Base-by-base conservation (phyloP, 2,797 vertebrate species). In the Acropternis orthonyx region DNA sequence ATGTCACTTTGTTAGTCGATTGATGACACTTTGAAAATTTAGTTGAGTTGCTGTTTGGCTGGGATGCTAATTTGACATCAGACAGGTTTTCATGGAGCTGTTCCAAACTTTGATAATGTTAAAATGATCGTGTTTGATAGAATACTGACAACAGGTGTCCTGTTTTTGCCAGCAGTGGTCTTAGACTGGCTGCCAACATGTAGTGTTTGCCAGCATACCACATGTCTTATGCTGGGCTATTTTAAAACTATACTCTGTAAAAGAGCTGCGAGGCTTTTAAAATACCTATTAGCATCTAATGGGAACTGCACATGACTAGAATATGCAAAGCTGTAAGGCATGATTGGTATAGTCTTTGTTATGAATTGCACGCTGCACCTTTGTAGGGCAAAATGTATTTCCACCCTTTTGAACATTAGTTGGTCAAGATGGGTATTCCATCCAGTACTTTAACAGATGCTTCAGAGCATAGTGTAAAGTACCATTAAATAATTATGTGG, bases 61-160 rank as follows among this genome's bases (percentile, higher is more conserved):
- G 36, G 34, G 44, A 68, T 88, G 63, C 12, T 80, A 58, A 72
- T 55, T 72, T 85, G 82, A 72, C 11, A 37, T 92, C 72, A 90
- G 67, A 48, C 72, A 85, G 77, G 81, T 78, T 85, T 93, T 67
- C 27, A 12, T 72, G 91, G 83, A 93, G 15, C 52, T 46, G 15
- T 71, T 94, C 89, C 93, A 95, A 89, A 71, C 22, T 30, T 92
- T 74, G 12, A 37, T 10, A 19, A 14, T 7, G 68, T 71, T 93
- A 65, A 88, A 96, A 78, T 46, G 46, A 73, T 91, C 2, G 0
- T 89, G 56, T 95, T 92, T 92, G 86, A 82, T 69, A 85, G 78
- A 92, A 92, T 36, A 73, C 76, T 81, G 86, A 87, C 91, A 97
- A 89, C 71, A 96, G 92, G 94, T 95, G 92, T 54, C 80, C 55